phyloP scores from a whole-genome alignment of 2,888 invertebrate species.

The Onchidella celtica region DNA sequence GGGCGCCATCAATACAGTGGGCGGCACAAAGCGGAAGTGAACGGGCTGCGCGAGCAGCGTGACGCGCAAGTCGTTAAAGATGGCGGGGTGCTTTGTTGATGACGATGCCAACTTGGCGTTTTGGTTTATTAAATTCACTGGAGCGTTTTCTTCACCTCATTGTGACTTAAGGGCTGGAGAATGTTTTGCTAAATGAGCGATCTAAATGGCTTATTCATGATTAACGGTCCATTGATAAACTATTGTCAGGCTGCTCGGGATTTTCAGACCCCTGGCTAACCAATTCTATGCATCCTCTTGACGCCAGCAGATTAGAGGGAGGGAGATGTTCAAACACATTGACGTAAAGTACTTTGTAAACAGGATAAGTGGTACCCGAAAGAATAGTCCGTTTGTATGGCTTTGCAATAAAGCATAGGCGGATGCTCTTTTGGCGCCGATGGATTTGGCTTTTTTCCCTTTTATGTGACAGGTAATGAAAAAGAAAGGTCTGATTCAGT shows the following conservation, averaged over 20 bases:
- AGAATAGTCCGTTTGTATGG: no score
- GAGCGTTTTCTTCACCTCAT: neutral
- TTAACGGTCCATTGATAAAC: neutral
- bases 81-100: slow-evolving; percentile 11
- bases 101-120: neutral
- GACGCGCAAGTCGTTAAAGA: slow-evolving; percentile 26
- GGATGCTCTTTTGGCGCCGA: no score
- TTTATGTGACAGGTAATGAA: no score
- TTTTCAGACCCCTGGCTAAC: neutral
- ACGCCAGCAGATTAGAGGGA: neutral
- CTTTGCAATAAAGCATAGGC: no score
- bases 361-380: no score
- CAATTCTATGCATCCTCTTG: neutral
- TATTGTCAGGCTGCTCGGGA: neutral
- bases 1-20: slow-evolving; percentile 24
- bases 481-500: no score
- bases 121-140: neutral
- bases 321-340: neutral
- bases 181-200: neutral
- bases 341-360: no score
- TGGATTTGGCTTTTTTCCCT: no score
- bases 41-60: slow-evolving; percentile 5
- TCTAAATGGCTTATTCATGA: neutral
- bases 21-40: slow-evolving; percentile 1
- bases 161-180: neutral